Evolutionary conservation across 2,888 invertebrate genomes (phyloP).

Genomic region (Rutpela maculata): DNA sequence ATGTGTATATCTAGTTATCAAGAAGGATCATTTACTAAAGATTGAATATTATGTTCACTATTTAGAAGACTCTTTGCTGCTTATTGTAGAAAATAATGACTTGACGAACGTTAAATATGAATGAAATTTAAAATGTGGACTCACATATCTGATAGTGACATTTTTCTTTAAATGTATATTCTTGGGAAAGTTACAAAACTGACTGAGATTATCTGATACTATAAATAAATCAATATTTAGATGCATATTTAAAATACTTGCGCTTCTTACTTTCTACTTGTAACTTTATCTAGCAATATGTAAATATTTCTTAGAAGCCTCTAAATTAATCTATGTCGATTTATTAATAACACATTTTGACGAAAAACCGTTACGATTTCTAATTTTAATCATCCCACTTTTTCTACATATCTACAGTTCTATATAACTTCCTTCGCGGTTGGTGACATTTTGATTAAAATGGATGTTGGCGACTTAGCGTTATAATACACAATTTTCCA

Average conservation of each 20-base stretch:
- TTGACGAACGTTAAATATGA: too few species aligned
- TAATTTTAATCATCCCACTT: background rate
- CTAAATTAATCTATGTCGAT: background rate
- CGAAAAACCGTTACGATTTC: slow-evolving; percentile 2
- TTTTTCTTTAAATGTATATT: too few species aligned
- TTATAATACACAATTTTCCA: background rate
- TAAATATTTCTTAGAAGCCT: background rate
- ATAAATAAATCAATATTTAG: background rate
- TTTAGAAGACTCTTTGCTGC: too few species aligned
- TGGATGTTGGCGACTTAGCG: background rate
- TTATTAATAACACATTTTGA: slow-evolving; percentile 1
- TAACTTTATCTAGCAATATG: background rate
- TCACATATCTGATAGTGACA: too few species aligned
- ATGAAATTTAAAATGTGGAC: too few species aligned
- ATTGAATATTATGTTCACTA: too few species aligned
- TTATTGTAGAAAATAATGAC: too few species aligned
- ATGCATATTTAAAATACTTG: background rate
- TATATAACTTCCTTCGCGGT: background rate
- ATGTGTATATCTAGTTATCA: too few species aligned
- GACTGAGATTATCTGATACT: background rate
- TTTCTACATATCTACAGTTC: background rate
- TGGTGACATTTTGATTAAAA: background rate
- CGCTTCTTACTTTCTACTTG: background rate
- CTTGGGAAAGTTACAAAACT: too few species aligned
- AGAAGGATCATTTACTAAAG: too few species aligned